A percentile compares a stretch with the other conserved stretches of the same genome.
Evolutionary conservation across 37 sponge, comb jelly and placozoan species (phyloP).

Genomic region (Geodia barretti): DNA sequence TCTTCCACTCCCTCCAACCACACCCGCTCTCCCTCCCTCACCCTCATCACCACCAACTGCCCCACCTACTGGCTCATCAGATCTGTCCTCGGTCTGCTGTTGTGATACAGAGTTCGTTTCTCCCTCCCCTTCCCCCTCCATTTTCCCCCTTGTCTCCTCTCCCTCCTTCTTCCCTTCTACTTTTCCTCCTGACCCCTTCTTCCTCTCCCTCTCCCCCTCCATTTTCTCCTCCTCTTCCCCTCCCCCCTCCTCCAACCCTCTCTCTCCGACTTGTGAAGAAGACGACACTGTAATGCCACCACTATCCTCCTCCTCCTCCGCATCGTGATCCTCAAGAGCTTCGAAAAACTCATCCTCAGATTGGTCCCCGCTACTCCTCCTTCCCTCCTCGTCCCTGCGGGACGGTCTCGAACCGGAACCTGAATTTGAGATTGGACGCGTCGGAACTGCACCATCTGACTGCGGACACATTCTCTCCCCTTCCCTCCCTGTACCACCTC

Average conservation of each 20-base stretch:
- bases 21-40: neutral
- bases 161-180: no score
- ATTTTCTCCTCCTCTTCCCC: neutral
- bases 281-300: no score
- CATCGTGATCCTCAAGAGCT: slow-evolving; percentile 55
- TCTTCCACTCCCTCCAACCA: neutral
- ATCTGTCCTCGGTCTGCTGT: neutral
- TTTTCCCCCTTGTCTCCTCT: no score
- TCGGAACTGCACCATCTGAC: neutral
- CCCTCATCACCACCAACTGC: neutral
- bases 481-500: neutral
- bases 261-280: neutral
- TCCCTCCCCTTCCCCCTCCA: no score
- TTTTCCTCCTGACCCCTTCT: no score
- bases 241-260: neutral
- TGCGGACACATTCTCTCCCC: neutral
- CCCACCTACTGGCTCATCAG: neutral
- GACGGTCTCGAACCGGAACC: neutral
- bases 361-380: neutral
- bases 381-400: neutral
- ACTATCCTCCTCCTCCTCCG: neutral
- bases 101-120: no score
- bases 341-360: slow-evolving; percentile 81
- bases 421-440: neutral
- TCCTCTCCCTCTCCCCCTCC: neutral